These are phyloP conservation scores for Gari tellinella DNA, from an alignment of 2,888 invertebrate genomes.

Conservation along the genomic window DNA sequence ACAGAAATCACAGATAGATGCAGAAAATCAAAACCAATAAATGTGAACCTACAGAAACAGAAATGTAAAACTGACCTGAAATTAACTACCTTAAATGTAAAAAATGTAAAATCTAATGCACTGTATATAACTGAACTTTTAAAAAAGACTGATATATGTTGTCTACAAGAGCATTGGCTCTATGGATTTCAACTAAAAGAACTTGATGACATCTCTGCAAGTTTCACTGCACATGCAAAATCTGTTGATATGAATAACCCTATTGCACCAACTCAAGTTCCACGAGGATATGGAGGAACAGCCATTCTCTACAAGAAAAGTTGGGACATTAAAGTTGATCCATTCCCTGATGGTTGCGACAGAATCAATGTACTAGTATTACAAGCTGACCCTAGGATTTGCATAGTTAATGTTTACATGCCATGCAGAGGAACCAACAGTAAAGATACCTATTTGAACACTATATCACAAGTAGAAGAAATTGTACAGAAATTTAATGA, in stretches of 20 bases:
- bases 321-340: background rate
- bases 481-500: background rate
- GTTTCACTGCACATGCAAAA: background rate
- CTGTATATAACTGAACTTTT: background rate
- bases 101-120: constrained; percentile 4
- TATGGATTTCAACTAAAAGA: background rate
- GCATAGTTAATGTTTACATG: background rate
- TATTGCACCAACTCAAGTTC: background rate
- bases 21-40: no score
- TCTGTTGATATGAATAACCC: background rate
- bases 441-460: background rate
- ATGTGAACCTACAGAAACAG: background rate
- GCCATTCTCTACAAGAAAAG: background rate
- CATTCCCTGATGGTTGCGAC: background rate
- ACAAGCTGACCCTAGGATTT: background rate
- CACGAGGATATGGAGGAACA: constrained; percentile 3
- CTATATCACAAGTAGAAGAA: background rate
- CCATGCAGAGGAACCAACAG: background rate
- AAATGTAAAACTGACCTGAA: background rate
- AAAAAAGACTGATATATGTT: background rate
- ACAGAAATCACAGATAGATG: no score
- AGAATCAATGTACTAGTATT: background rate
- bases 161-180: constrained; percentile 12
- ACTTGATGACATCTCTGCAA: background rate
- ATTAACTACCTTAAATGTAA: background rate